A percentile compares a stretch with the other conserved stretches of the same genome.
phyloP scores from a whole-genome alignment of 1,140 invertebrate genomes.

The Drosophila melanica region DNA sequence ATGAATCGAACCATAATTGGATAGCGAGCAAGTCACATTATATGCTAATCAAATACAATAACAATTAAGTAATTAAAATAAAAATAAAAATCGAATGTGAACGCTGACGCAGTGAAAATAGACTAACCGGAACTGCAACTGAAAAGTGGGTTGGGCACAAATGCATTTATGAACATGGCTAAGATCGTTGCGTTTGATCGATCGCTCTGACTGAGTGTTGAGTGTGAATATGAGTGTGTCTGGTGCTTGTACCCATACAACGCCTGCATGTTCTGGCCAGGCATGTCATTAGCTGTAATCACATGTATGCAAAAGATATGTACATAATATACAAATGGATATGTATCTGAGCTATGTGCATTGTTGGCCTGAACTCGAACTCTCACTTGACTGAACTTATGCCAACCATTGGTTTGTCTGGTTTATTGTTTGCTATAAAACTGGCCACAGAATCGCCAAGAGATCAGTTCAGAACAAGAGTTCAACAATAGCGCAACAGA shows the following conservation, averaged over 20 bases:
- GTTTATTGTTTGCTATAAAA: slow-evolving; percentile 58
- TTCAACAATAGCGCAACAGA: slow-evolving; percentile 66
- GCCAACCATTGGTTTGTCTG: slow-evolving; percentile 39
- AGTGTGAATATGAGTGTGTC: slow-evolving; percentile 24
- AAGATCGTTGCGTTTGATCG: slow-evolving; percentile 33
- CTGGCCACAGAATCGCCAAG: slow-evolving; percentile 47
- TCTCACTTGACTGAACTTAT: slow-evolving; percentile 69
- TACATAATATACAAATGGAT: slow-evolving; percentile 10
- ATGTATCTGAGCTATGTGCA: slow-evolving; percentile 30
- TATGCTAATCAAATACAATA: slow-evolving; percentile 61
- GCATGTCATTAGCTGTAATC: slow-evolving; percentile 69
- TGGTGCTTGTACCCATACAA: not conserved
- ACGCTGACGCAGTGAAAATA: slow-evolving; percentile 65
- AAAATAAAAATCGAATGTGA: slow-evolving; percentile 18
- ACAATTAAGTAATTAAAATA: slow-evolving; percentile 77
- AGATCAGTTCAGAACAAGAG: slow-evolving; percentile 81
- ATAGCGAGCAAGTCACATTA: slow-evolving; percentile 47
- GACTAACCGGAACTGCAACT: slow-evolving; percentile 76
- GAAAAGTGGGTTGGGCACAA: slow-evolving; percentile 73
- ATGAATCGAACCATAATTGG: slow-evolving; percentile 54
- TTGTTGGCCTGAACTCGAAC: slow-evolving; percentile 64
- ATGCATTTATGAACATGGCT: slow-evolving; percentile 17
- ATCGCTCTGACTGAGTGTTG: slow-evolving; percentile 9
- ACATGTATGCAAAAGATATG: slow-evolving; percentile 66
- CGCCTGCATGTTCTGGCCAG: slow-evolving; percentile 13